Percentiles rank a stretch among this genome's conserved stretches.
phyloP scores from a whole-genome alignment of 2,113 vertebrate genomes.

The Tetrax tetrax region DNA sequence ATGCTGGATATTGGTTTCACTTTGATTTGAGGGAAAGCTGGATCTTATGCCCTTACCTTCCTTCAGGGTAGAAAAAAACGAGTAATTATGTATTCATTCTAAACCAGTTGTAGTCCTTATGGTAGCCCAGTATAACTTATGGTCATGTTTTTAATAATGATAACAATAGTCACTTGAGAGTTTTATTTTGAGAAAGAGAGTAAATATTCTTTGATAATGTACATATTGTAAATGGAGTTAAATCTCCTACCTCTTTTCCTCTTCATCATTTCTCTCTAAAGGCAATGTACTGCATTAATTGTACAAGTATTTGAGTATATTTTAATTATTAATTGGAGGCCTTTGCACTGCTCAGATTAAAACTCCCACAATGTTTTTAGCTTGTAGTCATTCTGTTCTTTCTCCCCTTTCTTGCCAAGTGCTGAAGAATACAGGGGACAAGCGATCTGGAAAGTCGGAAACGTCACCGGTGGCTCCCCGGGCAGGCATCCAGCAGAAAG shows the following conservation, averaged over 20 bases:
- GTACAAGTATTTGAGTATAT: not conserved
- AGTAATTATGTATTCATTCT: not conserved
- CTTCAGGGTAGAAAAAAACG: not conserved
- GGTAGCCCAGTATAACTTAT: not conserved
- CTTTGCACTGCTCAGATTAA: not conserved
- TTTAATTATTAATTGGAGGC: not conserved
- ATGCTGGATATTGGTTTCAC: not conserved
- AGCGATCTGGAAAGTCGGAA: conserved; percentile 87
- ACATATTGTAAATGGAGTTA: not conserved
- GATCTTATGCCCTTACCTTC: not conserved
- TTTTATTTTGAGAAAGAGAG: not conserved
- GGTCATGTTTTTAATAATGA: not conserved
- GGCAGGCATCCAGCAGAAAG: conserved; percentile 86
- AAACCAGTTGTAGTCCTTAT: not conserved
- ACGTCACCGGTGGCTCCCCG: conserved; percentile 92
- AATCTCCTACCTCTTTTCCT: not conserved
- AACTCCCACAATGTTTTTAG: not conserved
- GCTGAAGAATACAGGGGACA: conserved; percentile 90
- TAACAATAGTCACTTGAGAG: not conserved
- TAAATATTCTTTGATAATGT: not conserved
- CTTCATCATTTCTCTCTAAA: not conserved
- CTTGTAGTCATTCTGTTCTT: not conserved
- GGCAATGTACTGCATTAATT: not conserved
- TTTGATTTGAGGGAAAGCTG: not conserved
- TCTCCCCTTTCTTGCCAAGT: conserved; percentile 74